A percentile compares a stretch with the other conserved stretches of the same genome.
Conservation (phyloP, 1,140 invertebrate species). For the Ceratina calcarata region DNA sequence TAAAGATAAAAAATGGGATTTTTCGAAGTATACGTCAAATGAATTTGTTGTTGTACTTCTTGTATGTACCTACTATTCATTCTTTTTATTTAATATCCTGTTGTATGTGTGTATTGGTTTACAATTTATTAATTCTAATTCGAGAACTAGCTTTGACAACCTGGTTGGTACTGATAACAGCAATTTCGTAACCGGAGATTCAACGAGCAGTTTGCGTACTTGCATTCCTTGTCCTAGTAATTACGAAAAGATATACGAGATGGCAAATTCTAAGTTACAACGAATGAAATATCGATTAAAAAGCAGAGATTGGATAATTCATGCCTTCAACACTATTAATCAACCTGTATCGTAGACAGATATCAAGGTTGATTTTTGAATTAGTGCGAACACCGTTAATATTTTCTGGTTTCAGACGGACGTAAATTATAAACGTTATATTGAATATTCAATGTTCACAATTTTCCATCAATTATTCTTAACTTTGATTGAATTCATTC, state of each 20-base stretch:
- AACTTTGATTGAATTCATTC: no score
- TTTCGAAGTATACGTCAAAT: no score
- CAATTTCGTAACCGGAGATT: constrained; percentile 26
- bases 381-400: not conserved
- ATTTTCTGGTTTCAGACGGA: no score
- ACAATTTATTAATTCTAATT: not conserved
- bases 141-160: not conserved
- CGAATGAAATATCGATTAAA: not conserved
- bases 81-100: not conserved
- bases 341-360: not conserved
- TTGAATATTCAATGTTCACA: no score
- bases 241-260: constrained; percentile 20
- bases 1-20: no score
- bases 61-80: not conserved
- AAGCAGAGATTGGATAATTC: constrained; percentile 2
- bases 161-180: not conserved
- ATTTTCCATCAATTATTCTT: no score
- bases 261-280: not conserved
- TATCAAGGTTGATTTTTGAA: not conserved
- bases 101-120: not conserved
- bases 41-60: no score
- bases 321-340: not conserved
- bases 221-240: constrained; percentile 1
- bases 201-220: constrained; percentile 13
- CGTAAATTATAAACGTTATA: no score